Percentiles rank a stretch among this genome's conserved stretches.
Conservation (phyloP, 2,113 vertebrate species). For the Rhinolophus sinicus region DNA sequence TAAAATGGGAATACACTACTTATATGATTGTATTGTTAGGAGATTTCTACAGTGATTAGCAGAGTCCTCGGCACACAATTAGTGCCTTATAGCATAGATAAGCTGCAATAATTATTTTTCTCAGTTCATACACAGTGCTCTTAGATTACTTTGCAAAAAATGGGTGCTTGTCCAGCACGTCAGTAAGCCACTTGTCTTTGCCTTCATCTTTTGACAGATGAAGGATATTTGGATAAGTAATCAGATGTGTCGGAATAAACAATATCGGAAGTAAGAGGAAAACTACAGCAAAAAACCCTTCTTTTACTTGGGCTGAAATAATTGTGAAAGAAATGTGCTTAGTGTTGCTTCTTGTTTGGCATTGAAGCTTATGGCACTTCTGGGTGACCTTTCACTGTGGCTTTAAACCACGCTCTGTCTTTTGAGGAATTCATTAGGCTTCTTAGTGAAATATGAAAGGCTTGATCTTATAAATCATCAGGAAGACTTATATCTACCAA, state of each 20-base stretch:
- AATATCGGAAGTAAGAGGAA: constrained; percentile 25
- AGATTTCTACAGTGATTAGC: constrained; percentile 39
- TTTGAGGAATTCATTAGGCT: constrained; percentile 46
- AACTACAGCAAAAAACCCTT: neutral
- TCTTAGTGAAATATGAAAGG: neutral
- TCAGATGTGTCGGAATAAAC: neutral
- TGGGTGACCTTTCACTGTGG: neutral
- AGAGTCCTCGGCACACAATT: neutral
- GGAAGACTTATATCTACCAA: constrained; percentile 22
- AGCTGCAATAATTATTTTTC: constrained; percentile 34
- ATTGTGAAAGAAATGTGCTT: constrained; percentile 10
- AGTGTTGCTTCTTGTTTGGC: neutral
- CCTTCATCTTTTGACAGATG: constrained; percentile 7
- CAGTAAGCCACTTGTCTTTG: constrained; percentile 45
- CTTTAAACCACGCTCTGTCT: neutral
- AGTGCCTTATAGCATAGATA: neutral
- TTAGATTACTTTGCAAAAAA: constrained; percentile 24
- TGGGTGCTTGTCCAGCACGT: neutral
- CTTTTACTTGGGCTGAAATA: constrained; percentile 25
- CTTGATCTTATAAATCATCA: neutral
- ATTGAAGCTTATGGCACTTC: neutral
- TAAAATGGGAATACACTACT: neutral
- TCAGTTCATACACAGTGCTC: neutral
- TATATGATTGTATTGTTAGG: neutral
- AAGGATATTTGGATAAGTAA: constrained; percentile 8